phyloP scores from a whole-genome alignment of 2,113 vertebrate genomes.

The Osmerus eperlanus region DNA sequence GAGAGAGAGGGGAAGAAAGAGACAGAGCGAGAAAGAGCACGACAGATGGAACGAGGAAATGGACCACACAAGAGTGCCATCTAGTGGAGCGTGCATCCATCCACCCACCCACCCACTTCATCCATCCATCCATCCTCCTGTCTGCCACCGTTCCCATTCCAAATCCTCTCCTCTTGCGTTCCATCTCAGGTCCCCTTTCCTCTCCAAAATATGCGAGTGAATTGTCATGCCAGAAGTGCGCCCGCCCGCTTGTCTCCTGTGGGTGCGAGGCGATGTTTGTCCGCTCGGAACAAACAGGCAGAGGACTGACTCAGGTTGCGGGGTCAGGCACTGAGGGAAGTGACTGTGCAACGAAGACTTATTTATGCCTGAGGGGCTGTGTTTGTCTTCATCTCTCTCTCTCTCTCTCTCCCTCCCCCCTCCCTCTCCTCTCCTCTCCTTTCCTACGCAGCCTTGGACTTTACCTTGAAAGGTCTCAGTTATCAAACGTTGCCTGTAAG shows the following conservation, averaged over 20 bases:
- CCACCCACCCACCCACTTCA: not conserved
- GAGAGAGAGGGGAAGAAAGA: not conserved
- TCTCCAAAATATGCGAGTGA: not conserved
- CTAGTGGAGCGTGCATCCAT: conserved; percentile 25
- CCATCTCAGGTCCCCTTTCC: not conserved
- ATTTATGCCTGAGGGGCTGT: conserved; percentile 11
- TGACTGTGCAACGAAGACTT: not conserved
- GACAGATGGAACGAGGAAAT: not conserved
- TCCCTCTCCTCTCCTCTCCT: conserved; percentile 9
- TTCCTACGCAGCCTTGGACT: not conserved
- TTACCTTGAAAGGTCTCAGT: conserved; percentile 19
- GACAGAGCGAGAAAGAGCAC: not conserved
- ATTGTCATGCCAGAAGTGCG: conserved; percentile 1
- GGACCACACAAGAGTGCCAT: conserved; percentile 35
- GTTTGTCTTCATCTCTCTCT: conserved; percentile 24
- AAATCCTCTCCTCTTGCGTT: not conserved
- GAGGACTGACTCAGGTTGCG: not conserved
- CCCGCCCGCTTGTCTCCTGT: not conserved
- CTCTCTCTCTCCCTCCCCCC: not conserved
- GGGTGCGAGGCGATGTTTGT: not conserved
- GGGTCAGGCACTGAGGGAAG: not conserved
- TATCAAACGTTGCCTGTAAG: conserved; percentile 23
- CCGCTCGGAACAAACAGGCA: not conserved
- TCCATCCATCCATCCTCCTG: not conserved
- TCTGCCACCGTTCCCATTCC: not conserved